Evolutionary conservation across 2,113 vertebrate genomes (phyloP), one percentile per base, ranked within the genome.

Genomic region (Tetrax tetrax): DNA sequence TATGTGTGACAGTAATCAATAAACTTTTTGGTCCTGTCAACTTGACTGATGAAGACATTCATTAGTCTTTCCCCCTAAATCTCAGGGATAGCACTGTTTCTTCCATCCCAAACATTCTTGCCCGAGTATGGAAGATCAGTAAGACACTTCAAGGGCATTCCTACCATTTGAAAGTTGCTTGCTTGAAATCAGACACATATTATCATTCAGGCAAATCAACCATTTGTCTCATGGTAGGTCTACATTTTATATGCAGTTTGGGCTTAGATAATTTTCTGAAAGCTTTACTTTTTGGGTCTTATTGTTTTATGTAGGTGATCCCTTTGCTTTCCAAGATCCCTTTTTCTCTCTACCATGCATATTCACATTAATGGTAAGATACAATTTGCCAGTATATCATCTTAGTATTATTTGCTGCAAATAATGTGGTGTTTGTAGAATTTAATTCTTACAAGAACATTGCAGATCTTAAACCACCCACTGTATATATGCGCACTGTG

Each of bases 71-170:
- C 11, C 12, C 25, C 11, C 5, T 7, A 86, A 53, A 21, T 51
- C 43, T 92, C 45, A 23, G 28, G 7, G 17, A 56, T 28, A 43
- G 12, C 1, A 1, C 20, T 43, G 20, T 65, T 65, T 66, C 14
- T 48, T 48, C 29, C 29, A 61, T 24, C 22, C 18, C 14, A 66
- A 54, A 60, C 0, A 1, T 12, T 72, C 21, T 60, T 61, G n/a
- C 8, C 22, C 0, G 2, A 33, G 10, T 66, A 20, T 0, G 0
- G 50, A 80, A 69, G 12, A 38, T 70, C 17, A 41, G 22, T n/a
- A 75, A 69, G 23, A 38, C 15, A 31, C 28, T 69, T 69, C 45
- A 35, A 53, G 24, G 12, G 3, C 37, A 37, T 19, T 23, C 24
- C 6, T 57, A 20, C 7, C 19, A 47, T 59, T 43, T 72, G 12